Base-by-base conservation (phyloP, 2,113 vertebrate genomes). In the Nannospalax galili region DNA sequence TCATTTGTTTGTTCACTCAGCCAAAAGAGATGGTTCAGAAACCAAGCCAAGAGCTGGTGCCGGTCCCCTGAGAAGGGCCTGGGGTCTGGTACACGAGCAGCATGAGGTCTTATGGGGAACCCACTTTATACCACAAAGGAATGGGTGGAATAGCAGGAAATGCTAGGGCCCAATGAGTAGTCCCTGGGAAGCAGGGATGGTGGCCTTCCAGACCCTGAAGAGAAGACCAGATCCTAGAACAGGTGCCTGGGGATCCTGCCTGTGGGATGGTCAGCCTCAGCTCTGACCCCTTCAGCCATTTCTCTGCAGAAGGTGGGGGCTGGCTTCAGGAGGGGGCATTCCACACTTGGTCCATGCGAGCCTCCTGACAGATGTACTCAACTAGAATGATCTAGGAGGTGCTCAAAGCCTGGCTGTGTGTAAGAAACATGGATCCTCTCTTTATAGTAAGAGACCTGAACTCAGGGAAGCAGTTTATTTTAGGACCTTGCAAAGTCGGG, bases 331-430 rank as follows among this genome's bases (percentile, higher is more conserved):
- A 22, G 24, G 56, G 72, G 35, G 3, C 7, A 22, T 42, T 65
- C 28, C 77, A 24, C 1, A 9, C 3, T 4, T 12, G 32, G 4
- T 20, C 28, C 11, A 0, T 24, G 24, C 2, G 24, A 84, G 26
- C 4, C 3, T 3, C 32, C 24, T 48, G 78, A 77, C 12, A 3
- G 17, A 15, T 45, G 1, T 7, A 48, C 79, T 85, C 60, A 65
- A 28, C 42, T 40, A 42, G 91, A 48, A 64, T 19, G 20, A 16
- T 20, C 58, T 78, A 65, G 52, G 45, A n/a, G 26, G 69, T 5
- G 17, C 70, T 56, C 40, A 42, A 24, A 82, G 72, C 42, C 22
- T 24, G 2, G 3, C 45, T 40, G 22, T 67, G 45, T 45, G 40
- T 45, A 5, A 30, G 42, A 45, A 84, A 22, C 40, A 65, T 45